Base-by-base conservation (phyloP, 1,140 invertebrate genomes). In the Oncopeltus fasciatus region DNA sequence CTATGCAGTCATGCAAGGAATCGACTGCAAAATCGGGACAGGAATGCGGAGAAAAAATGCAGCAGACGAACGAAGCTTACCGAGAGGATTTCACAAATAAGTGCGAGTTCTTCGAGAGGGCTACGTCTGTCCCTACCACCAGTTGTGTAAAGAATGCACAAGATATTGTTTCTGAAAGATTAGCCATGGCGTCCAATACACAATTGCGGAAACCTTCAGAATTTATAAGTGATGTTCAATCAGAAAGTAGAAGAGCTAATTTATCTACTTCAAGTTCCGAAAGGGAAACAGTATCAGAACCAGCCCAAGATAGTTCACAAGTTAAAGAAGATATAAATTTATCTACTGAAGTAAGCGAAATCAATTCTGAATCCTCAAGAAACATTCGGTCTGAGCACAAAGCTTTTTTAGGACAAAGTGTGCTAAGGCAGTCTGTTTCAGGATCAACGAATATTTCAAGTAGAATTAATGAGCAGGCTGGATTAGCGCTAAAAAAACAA, bases 61-160 rank as follows among this genome's bases (percentile, higher is more conserved):
- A 5, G 31, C 5, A 8, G 14, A 8, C 31, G 5, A 38, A 14
- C 14, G 31, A 38, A 14, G 31, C 31, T 8, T 8, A 38, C 14
- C 5, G 14, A 38, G 31, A 38, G 26, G 49, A 53, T 53, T 53
- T 53, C 26, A 26, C 49, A 1, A 24, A 12, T 12, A 53, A 53
- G 16, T 24, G 49, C 24, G 49, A 53, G 12, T 53, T 53, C 21
- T 53, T 53, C 49, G 49, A 53, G 26, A 18, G 49, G 2, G 49
- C 49, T 14, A 53, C 49, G 20, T 53, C 49, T 8, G 49, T 53
- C 3, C 49, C 49, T 1, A 53, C 24, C 18, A 53, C 24, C 2
- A 53, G 49, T 26, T 53, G 18, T 53, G 49, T 53, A 24, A 53
- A 53, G 49, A 53, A 53, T 53, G 49, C 49, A 9, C 49, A 53